Evolutionary conservation across 2,797 vertebrate species (phyloP).

Genomic region (Chelon labrosus): DNA sequence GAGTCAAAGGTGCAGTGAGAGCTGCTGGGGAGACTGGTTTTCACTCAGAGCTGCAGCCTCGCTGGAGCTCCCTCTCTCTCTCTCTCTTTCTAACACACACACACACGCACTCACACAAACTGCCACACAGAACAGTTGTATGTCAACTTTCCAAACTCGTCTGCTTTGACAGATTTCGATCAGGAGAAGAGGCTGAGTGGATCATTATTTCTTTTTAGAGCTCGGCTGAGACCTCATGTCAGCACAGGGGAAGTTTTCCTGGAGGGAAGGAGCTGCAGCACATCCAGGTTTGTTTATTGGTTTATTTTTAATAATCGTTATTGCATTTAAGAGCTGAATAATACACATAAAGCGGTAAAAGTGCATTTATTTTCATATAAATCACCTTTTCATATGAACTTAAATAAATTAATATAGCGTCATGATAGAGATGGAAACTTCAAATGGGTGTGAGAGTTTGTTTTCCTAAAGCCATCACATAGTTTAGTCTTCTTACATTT

Average conservation of each 20-base stretch:
- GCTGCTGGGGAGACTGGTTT: constrained; percentile 48
- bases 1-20: constrained; percentile 76
- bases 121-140: not conserved
- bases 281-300: constrained; percentile 50
- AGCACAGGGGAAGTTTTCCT: constrained; percentile 48
- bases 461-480: constrained; percentile 9
- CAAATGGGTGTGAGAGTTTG: not conserved
- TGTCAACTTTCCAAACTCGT: constrained; percentile 50
- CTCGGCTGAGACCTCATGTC: constrained; percentile 16
- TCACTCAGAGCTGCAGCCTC: constrained; percentile 26
- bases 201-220: constrained; percentile 53
- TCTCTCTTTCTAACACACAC: not conserved
- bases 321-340: not conserved
- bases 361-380: not conserved
- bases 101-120: constrained; percentile 6
- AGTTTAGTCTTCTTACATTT: not conserved
- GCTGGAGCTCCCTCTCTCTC: not conserved
- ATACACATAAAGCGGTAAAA: not conserved
- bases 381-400: not conserved
- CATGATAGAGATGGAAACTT: not conserved
- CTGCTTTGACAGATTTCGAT: constrained; percentile 71
- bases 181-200: constrained; percentile 38
- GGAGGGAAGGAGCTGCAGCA: constrained; percentile 25
- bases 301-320: not conserved
- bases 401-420: not conserved